Percentiles rank a stretch among this genome's conserved stretches.
phyloP scores from a whole-genome alignment of 2,113 vertebrate species.

The Dolichotis patagonum region DNA sequence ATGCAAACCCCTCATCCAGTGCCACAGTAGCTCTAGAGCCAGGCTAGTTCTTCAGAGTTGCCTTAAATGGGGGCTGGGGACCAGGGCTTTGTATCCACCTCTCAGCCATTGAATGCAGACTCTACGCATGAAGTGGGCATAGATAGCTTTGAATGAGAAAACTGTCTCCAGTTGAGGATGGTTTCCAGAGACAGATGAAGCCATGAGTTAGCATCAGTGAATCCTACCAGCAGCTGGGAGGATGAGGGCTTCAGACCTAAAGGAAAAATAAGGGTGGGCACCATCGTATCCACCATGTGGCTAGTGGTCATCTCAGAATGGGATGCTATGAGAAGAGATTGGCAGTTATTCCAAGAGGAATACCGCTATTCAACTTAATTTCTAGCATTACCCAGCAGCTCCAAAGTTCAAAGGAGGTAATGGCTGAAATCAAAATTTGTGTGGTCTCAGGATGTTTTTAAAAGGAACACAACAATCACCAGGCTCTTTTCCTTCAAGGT shows the following conservation, averaged over 20 bases:
- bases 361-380: background rate
- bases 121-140: background rate
- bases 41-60: background rate
- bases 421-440: slow-evolving; percentile 4
- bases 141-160: slow-evolving; percentile 9
- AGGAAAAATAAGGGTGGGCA: background rate
- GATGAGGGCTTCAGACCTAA: background rate
- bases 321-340: background rate
- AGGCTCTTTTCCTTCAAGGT: background rate
- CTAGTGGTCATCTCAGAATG: background rate
- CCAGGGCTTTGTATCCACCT: background rate
- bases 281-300: background rate
- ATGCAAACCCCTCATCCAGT: background rate
- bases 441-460: slow-evolving; percentile 65
- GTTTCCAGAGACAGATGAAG: background rate
- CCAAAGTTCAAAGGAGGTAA: slow-evolving; percentile 48
- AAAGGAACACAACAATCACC: background rate
- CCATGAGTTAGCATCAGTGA: no score
- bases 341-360: background rate
- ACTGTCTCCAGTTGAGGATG: background rate
- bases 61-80: background rate
- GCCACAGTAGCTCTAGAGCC: background rate
- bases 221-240: background rate
- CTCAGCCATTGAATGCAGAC: background rate
- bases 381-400: background rate